Base-by-base conservation (phyloP, 1,140 invertebrate genomes). In the Ips nitidus region DNA sequence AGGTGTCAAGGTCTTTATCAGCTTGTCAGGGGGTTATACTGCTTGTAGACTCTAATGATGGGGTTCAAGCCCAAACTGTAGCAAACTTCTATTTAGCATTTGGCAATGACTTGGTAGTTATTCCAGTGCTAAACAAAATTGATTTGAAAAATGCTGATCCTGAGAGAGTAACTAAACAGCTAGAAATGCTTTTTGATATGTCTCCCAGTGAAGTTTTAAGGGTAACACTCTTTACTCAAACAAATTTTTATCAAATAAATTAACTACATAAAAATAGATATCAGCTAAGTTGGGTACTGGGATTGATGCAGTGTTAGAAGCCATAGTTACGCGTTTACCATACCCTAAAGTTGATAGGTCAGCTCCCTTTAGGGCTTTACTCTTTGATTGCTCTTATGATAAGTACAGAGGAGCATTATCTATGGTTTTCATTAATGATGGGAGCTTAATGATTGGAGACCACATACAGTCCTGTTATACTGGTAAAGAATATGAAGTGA, bases 81-180 rank as follows among this genome's bases (percentile, higher is more conserved):
- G 96, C 97, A 5, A 98, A 99, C 76, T 98, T 96, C 81, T 94
- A 94, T 76, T 81, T 98, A 58, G 97, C 97, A 0, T 92, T 94
- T 83, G 88, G 89, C 50, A 87, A 87, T 64, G 87, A 96, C 75
- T 79, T 98, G 37, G 80, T 83, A 2, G 91, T 99, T 69, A 90
- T 99, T 76, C 97, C 97, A 4, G 94, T 97, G 1, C 83, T 99
- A 2, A 99, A 99, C 81, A 99, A 99, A 85, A 94, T 99, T 66
- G 97, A 99, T 82, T 85, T 99, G 53, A 94, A 94, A 76, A 87
- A 91, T 81, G 95, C 96, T 0, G 84, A 97, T 80, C 94, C 94
- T 4, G 91, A 94, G 1, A 84, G 82, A 73, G 93, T 95, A 1
- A 85, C 85, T 58, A 81, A 86, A 42, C 94, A 99, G 79, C 78